Base-by-base conservation (phyloP, 2,888 invertebrate genomes). In the Macrophya annulata region DNA sequence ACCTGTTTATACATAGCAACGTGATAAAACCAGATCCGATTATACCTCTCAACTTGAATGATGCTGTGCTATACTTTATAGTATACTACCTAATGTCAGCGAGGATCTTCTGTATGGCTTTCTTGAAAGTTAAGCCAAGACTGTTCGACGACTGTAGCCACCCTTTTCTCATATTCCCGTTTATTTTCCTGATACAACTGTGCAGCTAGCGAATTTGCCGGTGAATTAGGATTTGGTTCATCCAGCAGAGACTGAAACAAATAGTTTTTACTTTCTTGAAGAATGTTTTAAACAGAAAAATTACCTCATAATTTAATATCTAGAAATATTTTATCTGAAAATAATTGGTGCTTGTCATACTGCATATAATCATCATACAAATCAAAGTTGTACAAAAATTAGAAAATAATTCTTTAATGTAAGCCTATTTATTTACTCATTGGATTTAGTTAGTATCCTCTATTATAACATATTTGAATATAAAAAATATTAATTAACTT, bases 151-250 rank as follows among this genome's bases (percentile, higher is more conserved):
- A 96, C 94, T 71, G 95, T 95, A 85, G 95, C 95, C 76, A 96
- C 96, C 91, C 95, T 94, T 91, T 96, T 96, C 91, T 96, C 96
- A 91, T 96, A 96, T 90, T 96, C 96, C 77, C 96, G 93, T 86
- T 95, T 94, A 91, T 96, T 96, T 90, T 96, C 96, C 91, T 96
- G 95, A 91, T 96, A 96, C 84, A 96, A 94, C 91, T 96, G 96
- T 4, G 96, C 96, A 51, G 96, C 96, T 88, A 95, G 92, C 88
- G 95, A 95, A 92, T 96, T 96, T 65, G 96, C 96, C 79, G 96
- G 96, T 77, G 95, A 96, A 93, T 96, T 96, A 84, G 96, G 96
- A 93, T 96, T 96, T 59, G 96, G 96, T 91, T 96, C 96, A 90
- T 96, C 96, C 90, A 96, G 93, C 89, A 96, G 93, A 48, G 96